Conservation (phyloP, 2,888 invertebrate genomes). For the Drosophila prolongata region DNA sequence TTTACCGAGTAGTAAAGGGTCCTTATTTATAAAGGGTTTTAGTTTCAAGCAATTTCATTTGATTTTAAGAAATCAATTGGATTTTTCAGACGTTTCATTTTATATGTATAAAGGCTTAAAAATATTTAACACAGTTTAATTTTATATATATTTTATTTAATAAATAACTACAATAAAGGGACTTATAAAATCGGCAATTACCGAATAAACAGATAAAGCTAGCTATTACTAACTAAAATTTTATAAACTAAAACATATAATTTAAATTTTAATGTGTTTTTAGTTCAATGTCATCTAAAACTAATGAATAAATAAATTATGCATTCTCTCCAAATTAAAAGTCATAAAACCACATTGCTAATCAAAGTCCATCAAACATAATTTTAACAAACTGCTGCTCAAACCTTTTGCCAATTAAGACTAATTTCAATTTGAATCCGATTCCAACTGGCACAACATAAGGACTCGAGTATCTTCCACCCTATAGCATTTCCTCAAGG, state of each 20-base stretch:
- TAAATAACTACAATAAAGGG: no score
- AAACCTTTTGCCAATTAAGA: constrained; percentile 29
- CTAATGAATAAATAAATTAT: neutral
- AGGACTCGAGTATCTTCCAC: constrained; percentile 23
- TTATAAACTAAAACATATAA: no score
- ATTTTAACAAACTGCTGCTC: constrained; percentile 24
- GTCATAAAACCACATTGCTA: constrained; percentile 11
- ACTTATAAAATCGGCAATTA: no score
- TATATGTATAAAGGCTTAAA: no score
- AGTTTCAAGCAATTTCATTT: neutral
- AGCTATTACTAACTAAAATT: no score
- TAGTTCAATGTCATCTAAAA: no score
- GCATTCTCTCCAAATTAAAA: constrained; percentile 8
- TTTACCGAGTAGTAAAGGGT: constrained; percentile 9
- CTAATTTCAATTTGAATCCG: constrained; percentile 35
- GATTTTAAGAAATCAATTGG: neutral
- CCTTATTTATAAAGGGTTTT: neutral
- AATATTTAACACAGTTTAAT: no score
- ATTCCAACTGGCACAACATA: constrained; percentile 22
- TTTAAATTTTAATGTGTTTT: no score
- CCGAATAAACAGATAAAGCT: no score
- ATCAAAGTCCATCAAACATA: constrained; percentile 26
- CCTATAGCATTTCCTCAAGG: constrained; percentile 37
- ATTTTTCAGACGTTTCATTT: no score
- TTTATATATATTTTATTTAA: neutral